Evolutionary conservation across 2,888 invertebrate genomes (phyloP), one percentile per base, ranked within the genome.

Genomic region (Cerastis rubricosa): DNA sequence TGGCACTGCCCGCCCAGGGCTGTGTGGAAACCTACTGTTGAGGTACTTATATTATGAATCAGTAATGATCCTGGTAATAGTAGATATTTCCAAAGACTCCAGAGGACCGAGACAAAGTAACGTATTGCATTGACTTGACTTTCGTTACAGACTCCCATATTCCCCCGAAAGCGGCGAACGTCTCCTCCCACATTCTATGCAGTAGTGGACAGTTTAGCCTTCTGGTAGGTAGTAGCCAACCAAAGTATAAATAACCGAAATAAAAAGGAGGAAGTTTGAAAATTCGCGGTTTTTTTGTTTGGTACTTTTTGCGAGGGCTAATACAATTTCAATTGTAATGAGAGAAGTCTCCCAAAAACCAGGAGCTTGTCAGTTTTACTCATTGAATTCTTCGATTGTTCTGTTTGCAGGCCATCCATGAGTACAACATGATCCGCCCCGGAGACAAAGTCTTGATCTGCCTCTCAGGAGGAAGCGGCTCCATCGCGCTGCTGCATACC

Each of bases 381-480:
- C 22, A n/a, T 45, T 45, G 25, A 11, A 14, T 72, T 0, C 71
- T 4, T 19, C 8, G 54, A 54, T 0, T 43, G 7, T 43, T 12
- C 2, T 49, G 8, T 67, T 57, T 87, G 0, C 92, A 98, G 98
- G 99, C 98, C 0, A 97, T 99, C 69, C 97, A 98, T 81, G 98
- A 98, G 90, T 98, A 97, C 94, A 97, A 97, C 82, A 99, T 99
- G 99, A 97, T 99, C 76, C 97, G 97, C 72, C 97, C 98, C 85
- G 98, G 98, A 4, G 99, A 99, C 93, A 97, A 98, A 81, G 97
- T 99, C 25, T 96, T 99, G 91, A 98, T 99, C 22, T 99, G 99
- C 91, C 95, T 99, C 65, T 98, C 99, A 0, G 98, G 98, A 0
- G 98, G 98, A 5, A 98, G 98, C 86, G 98, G 98, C 91, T 99